A percentile compares a stretch with the other conserved stretches of the same genome.
Evolutionary conservation across 2,797 vertebrate genomes (phyloP).

Genomic region (Cossypha niveicapilla): DNA sequence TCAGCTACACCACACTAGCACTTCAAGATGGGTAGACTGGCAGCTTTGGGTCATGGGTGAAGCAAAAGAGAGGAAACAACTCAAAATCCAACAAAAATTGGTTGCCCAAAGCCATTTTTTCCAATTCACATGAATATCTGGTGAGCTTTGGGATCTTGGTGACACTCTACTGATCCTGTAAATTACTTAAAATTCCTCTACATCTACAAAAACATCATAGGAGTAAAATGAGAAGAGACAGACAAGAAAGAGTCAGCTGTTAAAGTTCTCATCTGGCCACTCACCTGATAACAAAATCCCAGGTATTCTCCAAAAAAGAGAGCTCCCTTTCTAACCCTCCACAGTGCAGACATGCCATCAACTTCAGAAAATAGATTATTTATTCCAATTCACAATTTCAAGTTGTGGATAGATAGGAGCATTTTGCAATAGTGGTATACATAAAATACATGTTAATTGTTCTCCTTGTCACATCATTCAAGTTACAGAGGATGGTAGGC

Average conservation of each 20-base stretch:
- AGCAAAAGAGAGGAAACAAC: neutral
- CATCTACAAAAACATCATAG: neutral
- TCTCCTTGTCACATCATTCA: neutral
- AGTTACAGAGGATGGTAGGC: neutral
- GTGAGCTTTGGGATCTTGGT: neutral
- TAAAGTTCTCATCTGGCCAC: neutral
- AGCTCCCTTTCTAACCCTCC: neutral
- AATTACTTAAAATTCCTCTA: neutral
- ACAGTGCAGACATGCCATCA: neutral
- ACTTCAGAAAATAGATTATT: neutral
- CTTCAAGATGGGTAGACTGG: neutral
- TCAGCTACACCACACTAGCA: neutral
- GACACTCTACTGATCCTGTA: neutral
- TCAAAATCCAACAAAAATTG: neutral
- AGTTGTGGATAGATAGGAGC: accelerated
- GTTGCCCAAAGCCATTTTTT: neutral
- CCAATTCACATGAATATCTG: neutral
- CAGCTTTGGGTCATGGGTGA: neutral
- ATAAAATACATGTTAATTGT: neutral
- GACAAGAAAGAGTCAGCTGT: neutral
- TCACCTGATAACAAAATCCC: neutral
- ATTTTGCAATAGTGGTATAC: neutral
- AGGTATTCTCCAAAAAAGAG: neutral
- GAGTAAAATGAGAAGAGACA: neutral
- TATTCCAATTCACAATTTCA: neutral